Evolutionary conservation across 2,888 invertebrate species (phyloP), one percentile per base, ranked within the genome.

Genomic region (Arge pagana): DNA sequence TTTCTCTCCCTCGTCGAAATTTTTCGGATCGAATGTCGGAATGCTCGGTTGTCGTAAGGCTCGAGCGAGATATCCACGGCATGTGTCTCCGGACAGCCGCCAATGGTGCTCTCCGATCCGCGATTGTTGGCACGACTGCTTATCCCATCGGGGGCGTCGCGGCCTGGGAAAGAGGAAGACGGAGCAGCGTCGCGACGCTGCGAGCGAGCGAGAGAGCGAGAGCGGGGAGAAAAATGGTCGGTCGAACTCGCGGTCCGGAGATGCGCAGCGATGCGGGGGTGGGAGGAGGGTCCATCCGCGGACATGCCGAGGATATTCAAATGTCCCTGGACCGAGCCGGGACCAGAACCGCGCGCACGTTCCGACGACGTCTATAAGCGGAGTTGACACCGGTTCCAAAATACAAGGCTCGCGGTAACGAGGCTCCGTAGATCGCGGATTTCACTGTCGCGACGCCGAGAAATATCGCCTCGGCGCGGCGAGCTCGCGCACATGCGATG

Each of bases 231-330:
- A 24, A 15, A 15, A 11, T 13, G 10, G 31, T 15, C 26, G 23
- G 21, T 21, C 39, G 23, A n/a, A n/a, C n/a, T n/a, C 39, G 39
- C 21, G 39, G 39, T 39, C 39, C 13, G 39, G 23, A 39, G 21
- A 15, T 39, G 39, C n/a, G n/a, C n/a, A 28, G 41, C 26, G 28
- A 41, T 16, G 42, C 18, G 19, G 21, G 26, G n/a, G 26, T 10
- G 26, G 26, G n/a, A n/a, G n/a, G n/a, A n/a, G n/a, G n/a, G n/a
- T n/a, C n/a, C n/a, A n/a, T n/a, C 24, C 11, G 11, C 23, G 4
- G 45, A 45, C 45, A 45, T 45, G 45, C 45, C 45, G 45, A 45
- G 45, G 45, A 45, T 45, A 45, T 45, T 45, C 45, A 45, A 45
- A 35, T 45, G 45, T 45, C 45, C 10, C 23, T 42, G 42, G 28